Evolutionary conservation across 2,113 vertebrate genomes (phyloP).

Genomic region (Limnothrissa miodon): DNA sequence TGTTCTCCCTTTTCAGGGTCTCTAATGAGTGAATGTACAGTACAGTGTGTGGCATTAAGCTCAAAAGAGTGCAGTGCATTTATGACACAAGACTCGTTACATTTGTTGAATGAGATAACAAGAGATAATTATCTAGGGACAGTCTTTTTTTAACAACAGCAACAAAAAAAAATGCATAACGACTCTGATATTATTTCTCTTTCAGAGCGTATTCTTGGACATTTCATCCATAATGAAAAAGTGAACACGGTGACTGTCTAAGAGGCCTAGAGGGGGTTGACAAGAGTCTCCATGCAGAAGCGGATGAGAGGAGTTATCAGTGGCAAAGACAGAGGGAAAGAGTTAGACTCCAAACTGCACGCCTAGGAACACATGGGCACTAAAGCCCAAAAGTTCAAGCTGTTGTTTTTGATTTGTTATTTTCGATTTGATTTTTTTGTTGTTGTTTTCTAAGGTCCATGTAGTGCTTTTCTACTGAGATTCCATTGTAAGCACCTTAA

Average conservation of each 20-base stretch:
- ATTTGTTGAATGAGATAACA: not conserved
- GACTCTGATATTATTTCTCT: constrained; percentile 57
- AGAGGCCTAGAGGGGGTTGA: constrained; percentile 27
- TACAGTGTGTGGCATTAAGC: not conserved
- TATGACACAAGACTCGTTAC: not conserved
- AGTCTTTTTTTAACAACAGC: not conserved
- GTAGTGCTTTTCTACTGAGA: constrained; percentile 30
- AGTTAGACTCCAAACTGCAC: constrained; percentile 36
- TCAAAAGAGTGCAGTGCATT: not conserved
- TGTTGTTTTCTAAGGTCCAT: constrained; percentile 23
- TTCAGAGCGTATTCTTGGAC: constrained; percentile 91
- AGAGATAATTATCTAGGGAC: not conserved
- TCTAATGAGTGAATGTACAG: not conserved
- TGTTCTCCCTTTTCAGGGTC: not conserved
- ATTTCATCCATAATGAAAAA: constrained; percentile 97
- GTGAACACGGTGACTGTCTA: constrained; percentile 57
- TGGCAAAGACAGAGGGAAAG: constrained; percentile 27
- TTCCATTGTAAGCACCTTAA: constrained; percentile 58
- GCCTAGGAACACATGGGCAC: constrained; percentile 45
- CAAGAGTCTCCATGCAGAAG: constrained; percentile 31
- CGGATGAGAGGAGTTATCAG: constrained; percentile 50
- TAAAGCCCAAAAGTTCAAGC: constrained; percentile 24
- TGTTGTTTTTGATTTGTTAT: not conserved
- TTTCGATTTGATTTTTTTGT: not conserved
- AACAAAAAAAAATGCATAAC: not conserved